Conservation (phyloP, 2,888 invertebrate species). For the Cabera pusaria region DNA sequence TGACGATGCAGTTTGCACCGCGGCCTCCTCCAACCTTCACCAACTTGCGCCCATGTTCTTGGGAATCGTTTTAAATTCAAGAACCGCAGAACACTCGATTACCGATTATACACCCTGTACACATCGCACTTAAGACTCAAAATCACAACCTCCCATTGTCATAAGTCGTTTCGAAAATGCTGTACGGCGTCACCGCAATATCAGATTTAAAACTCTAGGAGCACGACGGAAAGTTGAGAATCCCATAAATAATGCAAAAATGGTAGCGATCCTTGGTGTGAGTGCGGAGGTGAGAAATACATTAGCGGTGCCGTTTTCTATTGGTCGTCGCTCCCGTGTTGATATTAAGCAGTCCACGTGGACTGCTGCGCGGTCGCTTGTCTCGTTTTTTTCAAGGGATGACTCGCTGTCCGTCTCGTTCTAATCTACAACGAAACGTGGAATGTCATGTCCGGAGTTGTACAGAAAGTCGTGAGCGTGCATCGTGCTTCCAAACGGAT, state of each 20-base stretch:
- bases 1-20: constrained; percentile 82
- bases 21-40: constrained; percentile 81
- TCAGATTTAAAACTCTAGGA: constrained; percentile 62
- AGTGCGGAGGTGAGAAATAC: constrained; percentile 84
- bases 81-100: constrained; percentile 70
- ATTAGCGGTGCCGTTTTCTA: constrained; percentile 83
- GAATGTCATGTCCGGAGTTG: constrained; percentile 84
- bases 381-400: constrained; percentile 79
- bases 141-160: constrained; percentile 52
- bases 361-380: constrained; percentile 76
- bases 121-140: constrained; percentile 51
- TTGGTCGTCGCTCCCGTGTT: constrained; percentile 83
- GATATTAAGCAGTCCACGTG: constrained; percentile 83
- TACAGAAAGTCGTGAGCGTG: constrained; percentile 84
- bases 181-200: constrained; percentile 46
- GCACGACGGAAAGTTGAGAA: constrained; percentile 58
- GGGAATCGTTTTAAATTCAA: constrained; percentile 83
- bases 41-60: constrained; percentile 81
- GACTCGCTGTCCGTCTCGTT: constrained; percentile 77
- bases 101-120: constrained; percentile 55
- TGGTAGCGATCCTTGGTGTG: constrained; percentile 74
- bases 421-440: constrained; percentile 83
- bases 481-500: constrained; percentile 77
- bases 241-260: constrained; percentile 62
- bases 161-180: constrained; percentile 69